Evolutionary conservation across 2,797 vertebrate genomes (phyloP), one percentile per base, ranked within the genome.

Genomic region (Enteromius viviparus): DNA sequence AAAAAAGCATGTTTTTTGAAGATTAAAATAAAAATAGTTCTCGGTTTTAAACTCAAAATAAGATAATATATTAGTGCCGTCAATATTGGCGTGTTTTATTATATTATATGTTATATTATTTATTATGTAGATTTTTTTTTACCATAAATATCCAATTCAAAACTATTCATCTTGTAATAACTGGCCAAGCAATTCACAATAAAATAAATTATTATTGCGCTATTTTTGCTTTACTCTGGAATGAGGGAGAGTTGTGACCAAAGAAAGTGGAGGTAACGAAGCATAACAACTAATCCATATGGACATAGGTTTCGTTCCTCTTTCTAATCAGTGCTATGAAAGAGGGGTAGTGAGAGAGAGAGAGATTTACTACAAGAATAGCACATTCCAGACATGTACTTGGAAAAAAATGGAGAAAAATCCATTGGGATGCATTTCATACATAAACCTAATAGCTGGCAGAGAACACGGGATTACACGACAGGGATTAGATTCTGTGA

Each of bases 391-490:
- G 55, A 64, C 19, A 29, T 51, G 70, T 32, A 12, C 40, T 62
- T 47, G 32, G 10, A 69, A 80, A 42, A 80, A 42, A 45, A 15
- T 17, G 2, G 6, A 60, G 53, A 71, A 23, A 62, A 71, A 74
- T 74, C 15, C n/a, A 58, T 42, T 37, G 69, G 69, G 79, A 74
- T 64, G 29, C 26, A 64, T 74, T 81, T 81, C 79, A 81, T 51
- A 62, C 68, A 58, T 23, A 74, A n/a, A 29, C 42, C 29, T 81
- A 15, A 62, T 72, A 62, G n/a, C 21, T 81, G 79, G 78, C 29
- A 47, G 47, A 69, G 47, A 64, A 37, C 69, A 49, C 14, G 37
- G 53, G 34, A 64, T 85, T 81, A 42, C 55, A 77, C 6, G 75
- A 81, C 32, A 71, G 23, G 3, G n/a, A 45, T 12, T 17, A 21